Evolutionary conservation across 2,797 vertebrate species (phyloP).

Genomic region (Clarias platycephalus): DNA sequence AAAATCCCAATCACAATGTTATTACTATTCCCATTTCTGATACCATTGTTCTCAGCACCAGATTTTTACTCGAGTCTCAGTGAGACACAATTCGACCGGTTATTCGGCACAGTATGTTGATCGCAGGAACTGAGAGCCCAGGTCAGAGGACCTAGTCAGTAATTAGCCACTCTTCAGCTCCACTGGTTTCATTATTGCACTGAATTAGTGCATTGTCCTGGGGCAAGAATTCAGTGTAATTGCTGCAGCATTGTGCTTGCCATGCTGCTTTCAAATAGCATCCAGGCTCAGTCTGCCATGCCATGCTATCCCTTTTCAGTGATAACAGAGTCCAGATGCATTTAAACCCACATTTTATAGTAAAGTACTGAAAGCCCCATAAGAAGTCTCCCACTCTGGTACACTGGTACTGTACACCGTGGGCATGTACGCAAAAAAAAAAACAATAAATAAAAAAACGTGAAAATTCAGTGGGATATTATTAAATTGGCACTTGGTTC

Average conservation of each 20-base stretch:
- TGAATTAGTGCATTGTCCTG: slow-evolving; percentile 32
- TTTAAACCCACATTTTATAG: neutral
- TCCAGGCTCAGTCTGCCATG: neutral
- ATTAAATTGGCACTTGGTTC: neutral
- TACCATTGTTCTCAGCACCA: too few species aligned
- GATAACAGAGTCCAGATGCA: slow-evolving; percentile 13
- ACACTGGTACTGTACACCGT: neutral
- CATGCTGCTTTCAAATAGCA: neutral
- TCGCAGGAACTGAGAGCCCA: slow-evolving; percentile 9
- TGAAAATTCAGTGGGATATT: neutral
- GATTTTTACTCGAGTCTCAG: neutral
- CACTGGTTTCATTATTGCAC: slow-evolving; percentile 36
- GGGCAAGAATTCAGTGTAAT: slow-evolving; percentile 6
- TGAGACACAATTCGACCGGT: neutral
- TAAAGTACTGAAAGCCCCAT: neutral
- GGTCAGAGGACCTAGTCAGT: slow-evolving; percentile 31
- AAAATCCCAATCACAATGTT: neutral
- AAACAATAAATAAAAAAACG: neutral
- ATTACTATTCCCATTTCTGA: neutral
- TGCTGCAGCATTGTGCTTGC: slow-evolving; percentile 12
- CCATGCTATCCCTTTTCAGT: neutral
- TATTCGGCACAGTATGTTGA: neutral
- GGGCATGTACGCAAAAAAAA: too few species aligned
- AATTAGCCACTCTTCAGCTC: slow-evolving; percentile 38
- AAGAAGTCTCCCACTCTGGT: neutral